A percentile compares a stretch with the other conserved stretches of the same genome.
Evolutionary conservation across 2,888 invertebrate genomes (phyloP).

Genomic region (Microchrysa polita): DNA sequence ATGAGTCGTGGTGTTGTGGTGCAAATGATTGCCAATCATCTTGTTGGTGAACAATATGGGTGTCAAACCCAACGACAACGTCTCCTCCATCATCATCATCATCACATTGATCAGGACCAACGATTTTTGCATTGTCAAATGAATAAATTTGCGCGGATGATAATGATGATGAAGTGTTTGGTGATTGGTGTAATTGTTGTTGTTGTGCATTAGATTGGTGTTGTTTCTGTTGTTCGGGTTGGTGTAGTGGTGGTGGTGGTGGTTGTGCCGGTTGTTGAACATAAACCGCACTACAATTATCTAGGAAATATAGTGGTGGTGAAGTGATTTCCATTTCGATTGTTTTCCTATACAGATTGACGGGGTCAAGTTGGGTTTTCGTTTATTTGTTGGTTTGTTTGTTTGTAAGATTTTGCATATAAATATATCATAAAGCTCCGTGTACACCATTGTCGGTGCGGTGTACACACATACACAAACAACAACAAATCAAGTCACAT

Average conservation of each 20-base stretch:
- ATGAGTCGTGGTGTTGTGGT: not conserved
- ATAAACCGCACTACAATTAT: slow-evolving; percentile 26
- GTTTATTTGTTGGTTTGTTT: too few species aligned
- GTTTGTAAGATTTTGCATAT: too few species aligned
- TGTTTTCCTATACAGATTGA: too few species aligned
- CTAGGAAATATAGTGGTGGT: slow-evolving; percentile 11
- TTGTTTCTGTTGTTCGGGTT: slow-evolving; percentile 49
- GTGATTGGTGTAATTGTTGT: not conserved
- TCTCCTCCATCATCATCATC: too few species aligned
- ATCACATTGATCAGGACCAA: too few species aligned
- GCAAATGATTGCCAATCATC: not conserved
- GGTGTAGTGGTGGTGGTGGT: slow-evolving; percentile 52
- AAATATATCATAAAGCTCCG: too few species aligned
- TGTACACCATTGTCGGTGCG: too few species aligned
- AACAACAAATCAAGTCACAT: too few species aligned
- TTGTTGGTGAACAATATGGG: not conserved
- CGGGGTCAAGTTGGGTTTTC: too few species aligned
- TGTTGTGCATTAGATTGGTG: slow-evolving; percentile 8
- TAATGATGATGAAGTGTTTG: not conserved
- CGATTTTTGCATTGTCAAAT: not conserved
- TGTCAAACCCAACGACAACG: too few species aligned
- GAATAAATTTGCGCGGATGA: not conserved
- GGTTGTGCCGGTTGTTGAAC: slow-evolving; percentile 32
- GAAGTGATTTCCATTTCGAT: slow-evolving; percentile 16
- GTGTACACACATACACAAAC: too few species aligned